Percentiles rank a stretch among this genome's conserved stretches.
phyloP scores from a whole-genome alignment of 2,113 vertebrate species.

The Labeo catla region DNA sequence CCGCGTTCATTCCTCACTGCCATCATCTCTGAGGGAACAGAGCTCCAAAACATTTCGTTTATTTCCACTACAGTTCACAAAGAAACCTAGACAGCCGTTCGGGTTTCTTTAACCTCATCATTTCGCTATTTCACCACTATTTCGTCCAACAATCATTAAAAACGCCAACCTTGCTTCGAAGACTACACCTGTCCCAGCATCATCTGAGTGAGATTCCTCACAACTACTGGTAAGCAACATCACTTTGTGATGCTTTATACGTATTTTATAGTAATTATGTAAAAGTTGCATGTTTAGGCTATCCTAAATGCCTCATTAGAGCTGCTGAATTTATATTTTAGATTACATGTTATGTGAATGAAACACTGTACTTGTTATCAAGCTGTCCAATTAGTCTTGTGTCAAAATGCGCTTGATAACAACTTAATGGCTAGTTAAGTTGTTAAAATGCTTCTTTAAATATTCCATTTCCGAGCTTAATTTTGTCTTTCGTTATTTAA shows the following conservation, averaged over 20 bases:
- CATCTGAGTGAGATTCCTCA: neutral
- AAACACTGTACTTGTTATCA: neutral
- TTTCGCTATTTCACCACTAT: slow-evolving; percentile 15
- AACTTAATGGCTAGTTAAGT: neutral
- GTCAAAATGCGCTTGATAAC: neutral
- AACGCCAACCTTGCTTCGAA: neutral
- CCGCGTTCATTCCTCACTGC: neutral
- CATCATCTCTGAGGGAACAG: neutral
- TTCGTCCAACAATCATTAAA: neutral
- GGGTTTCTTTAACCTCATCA: neutral
- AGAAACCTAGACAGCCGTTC: neutral
- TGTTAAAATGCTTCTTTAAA: neutral
- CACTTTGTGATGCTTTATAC: neutral
- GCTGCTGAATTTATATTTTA: neutral
- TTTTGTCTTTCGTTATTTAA: neutral
- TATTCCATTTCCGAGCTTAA: neutral
- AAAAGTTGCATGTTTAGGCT: neutral
- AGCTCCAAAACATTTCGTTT: neutral
- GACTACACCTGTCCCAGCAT: slow-evolving; percentile 23
- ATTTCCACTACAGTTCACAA: neutral
- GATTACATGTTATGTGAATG: neutral
- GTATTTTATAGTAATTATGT: neutral
- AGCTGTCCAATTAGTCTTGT: neutral
- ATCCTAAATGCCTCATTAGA: neutral
- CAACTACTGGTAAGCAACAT: slow-evolving; percentile 1